Evolutionary conservation across 2,888 invertebrate species (phyloP).

Genomic region (Autographa gamma): DNA sequence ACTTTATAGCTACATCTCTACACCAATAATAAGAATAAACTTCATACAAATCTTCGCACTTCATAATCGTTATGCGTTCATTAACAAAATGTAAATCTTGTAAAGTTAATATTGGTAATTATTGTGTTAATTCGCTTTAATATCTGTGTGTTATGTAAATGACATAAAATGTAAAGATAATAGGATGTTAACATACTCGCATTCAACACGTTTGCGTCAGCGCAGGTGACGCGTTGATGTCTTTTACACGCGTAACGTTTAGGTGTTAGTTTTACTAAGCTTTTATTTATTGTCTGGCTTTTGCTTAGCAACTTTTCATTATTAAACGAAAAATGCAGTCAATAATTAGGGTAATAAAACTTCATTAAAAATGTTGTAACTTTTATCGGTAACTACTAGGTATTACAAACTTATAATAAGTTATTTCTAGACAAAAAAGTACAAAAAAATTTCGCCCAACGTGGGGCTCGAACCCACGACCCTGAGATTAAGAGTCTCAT

Average conservation of each 20-base stretch:
- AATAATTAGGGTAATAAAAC: too few species aligned
- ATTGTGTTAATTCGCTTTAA: slow-evolving; percentile 29
- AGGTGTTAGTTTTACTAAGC: background rate
- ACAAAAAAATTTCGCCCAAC: slow-evolving; percentile 84
- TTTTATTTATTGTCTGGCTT: background rate
- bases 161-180: slow-evolving; percentile 28
- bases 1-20: background rate
- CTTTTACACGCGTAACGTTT: slow-evolving; percentile 52
- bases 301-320: too few species aligned
- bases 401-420: too few species aligned
- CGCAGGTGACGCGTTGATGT: slow-evolving; percentile 64
- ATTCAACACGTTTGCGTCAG: slow-evolving; percentile 23
- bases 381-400: too few species aligned
- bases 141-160: slow-evolving; percentile 21
- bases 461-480: slow-evolving; percentile 90
- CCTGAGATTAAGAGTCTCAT: slow-evolving; percentile 90
- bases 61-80: background rate
- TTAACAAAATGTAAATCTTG: slow-evolving; percentile 1
- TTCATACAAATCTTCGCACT: background rate
- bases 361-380: too few species aligned
- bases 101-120: background rate
- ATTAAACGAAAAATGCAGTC: too few species aligned
- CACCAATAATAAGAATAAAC: background rate
- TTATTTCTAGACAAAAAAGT: too few species aligned
- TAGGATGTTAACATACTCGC: slow-evolving; percentile 30